A percentile compares a stretch with the other conserved stretches of the same genome.
Conservation (phyloP, 2,113 vertebrate genomes). For the Cinclus mexicanus region DNA sequence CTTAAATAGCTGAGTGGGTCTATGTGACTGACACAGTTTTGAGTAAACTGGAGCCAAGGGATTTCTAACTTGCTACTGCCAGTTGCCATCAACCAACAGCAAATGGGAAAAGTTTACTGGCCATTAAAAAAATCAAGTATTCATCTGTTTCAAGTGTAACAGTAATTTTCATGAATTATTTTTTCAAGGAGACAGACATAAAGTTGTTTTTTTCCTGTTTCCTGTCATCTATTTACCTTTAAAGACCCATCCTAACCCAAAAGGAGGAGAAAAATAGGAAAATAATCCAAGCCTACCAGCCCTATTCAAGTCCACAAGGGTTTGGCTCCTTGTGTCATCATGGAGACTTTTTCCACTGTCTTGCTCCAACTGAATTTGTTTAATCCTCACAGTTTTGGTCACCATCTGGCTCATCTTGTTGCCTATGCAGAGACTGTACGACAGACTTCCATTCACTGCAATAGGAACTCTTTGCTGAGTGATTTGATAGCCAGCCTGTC, state of each 20-base stretch:
- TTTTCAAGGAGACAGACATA: background rate
- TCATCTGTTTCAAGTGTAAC: background rate
- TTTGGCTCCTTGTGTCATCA: conserved; percentile 84
- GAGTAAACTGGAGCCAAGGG: background rate
- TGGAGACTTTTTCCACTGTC: conserved; percentile 98
- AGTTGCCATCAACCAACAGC: background rate
- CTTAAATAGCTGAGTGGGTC: background rate
- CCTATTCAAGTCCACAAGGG: conserved; percentile 93
- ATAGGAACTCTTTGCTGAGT: conserved; percentile 93
- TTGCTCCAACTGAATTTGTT: conserved; percentile 97
- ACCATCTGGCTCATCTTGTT: conserved; percentile 75
- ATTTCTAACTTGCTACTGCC: background rate
- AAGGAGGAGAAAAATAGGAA: background rate
- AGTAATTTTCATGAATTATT: background rate
- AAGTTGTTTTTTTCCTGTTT: background rate
- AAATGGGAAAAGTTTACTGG: background rate
- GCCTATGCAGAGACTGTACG: conserved; percentile 77
- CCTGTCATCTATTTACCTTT: background rate
- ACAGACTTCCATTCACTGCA: conserved; percentile 84
- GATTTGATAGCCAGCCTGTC: conserved; percentile 96
- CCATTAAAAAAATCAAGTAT: background rate
- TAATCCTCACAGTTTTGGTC: conserved; percentile 83
- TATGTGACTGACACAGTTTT: background rate
- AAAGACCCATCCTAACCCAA: background rate
- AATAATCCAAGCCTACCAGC: conserved; percentile 80